Evolutionary conservation across 2,113 vertebrate genomes (phyloP).

Genomic region (Trochalopteron elliotii): DNA sequence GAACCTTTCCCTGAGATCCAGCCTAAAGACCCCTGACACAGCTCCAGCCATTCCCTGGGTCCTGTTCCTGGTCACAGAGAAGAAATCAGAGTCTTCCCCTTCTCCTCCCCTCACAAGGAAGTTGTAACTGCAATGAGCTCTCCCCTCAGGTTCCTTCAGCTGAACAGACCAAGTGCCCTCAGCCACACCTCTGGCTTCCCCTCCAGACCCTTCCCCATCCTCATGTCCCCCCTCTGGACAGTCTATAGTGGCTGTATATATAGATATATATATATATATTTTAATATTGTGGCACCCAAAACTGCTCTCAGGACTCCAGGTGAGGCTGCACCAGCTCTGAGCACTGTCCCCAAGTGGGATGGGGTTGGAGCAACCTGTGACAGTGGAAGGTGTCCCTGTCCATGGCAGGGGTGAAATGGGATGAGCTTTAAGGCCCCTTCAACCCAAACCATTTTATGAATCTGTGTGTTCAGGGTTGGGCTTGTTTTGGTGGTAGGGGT

Average conservation of each 20-base stretch:
- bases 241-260: background rate
- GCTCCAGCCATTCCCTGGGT: background rate
- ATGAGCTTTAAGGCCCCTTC: background rate
- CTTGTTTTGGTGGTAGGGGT: background rate
- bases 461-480: background rate
- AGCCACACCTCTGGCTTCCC: background rate
- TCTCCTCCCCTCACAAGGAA: background rate
- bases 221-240: background rate
- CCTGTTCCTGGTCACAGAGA: background rate
- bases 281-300: background rate
- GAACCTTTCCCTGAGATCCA: background rate
- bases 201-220: background rate
- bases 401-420: background rate
- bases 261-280: too few species aligned
- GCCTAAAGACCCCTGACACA: rapidly evolving
- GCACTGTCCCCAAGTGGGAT: background rate
- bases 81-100: background rate
- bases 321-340: background rate
- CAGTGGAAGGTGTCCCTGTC: background rate
- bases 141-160: background rate
- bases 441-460: background rate
- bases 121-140: background rate
- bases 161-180: background rate
- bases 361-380: background rate
- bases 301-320: background rate